Evolutionary conservation across 2,888 invertebrate species (phyloP).

Genomic region (Pinctada fucata): DNA sequence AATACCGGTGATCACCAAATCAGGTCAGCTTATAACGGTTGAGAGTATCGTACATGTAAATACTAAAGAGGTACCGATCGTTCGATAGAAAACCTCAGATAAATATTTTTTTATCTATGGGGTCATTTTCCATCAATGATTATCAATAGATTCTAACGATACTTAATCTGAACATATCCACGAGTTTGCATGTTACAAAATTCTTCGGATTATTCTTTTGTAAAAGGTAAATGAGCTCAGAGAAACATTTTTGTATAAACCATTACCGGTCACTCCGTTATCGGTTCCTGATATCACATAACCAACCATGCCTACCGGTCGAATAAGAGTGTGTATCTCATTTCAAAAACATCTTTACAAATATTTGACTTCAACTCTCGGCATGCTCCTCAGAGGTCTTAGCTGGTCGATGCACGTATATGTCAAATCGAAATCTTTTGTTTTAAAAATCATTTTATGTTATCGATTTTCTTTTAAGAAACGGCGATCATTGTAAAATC

Average conservation of each 20-base stretch:
- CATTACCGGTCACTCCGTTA: conserved; percentile 39
- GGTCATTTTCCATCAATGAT: conserved; percentile 39
- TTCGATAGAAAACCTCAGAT: conserved; percentile 30
- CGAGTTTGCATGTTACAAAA: conserved; percentile 40
- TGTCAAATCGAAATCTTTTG: conserved; percentile 3
- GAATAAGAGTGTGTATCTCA: conserved; percentile 7
- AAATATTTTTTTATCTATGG: conserved; percentile 32
- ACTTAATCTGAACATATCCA: conserved; percentile 38
- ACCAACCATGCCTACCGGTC: not conserved
- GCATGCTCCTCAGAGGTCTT: too few species aligned
- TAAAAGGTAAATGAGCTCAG: conserved; percentile 18
- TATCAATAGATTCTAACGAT: conserved; percentile 30
- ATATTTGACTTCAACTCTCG: too few species aligned
- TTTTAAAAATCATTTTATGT: conserved; percentile 19
- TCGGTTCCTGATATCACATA: conserved; percentile 1
- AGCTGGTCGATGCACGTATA: conserved; percentile 32
- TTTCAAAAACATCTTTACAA: not conserved
- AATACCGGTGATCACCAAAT: conserved; percentile 17
- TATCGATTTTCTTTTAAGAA: conserved; percentile 21
- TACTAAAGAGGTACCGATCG: conserved; percentile 15
- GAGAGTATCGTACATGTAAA: too few species aligned
- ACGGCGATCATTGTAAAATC: conserved; percentile 8
- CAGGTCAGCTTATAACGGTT: conserved; percentile 6
- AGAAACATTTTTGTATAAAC: conserved; percentile 34
- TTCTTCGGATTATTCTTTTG: conserved; percentile 24